phyloP scores from a whole-genome alignment of 2,113 vertebrate genomes.

The Ursus arctos region DNA sequence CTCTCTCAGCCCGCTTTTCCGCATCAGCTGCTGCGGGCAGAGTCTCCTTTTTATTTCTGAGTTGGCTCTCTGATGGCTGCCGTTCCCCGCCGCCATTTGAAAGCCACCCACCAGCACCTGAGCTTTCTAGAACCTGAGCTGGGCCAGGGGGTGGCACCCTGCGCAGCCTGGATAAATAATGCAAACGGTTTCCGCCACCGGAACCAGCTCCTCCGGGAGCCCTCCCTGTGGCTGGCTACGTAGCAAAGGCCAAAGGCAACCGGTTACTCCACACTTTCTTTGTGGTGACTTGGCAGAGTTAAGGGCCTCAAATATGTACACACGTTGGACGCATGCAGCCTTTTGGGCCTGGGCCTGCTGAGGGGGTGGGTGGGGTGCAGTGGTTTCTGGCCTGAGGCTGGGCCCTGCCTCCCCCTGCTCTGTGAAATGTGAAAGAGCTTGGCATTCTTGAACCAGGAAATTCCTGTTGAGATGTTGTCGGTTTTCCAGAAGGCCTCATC shows the following conservation, averaged over 20 bases:
- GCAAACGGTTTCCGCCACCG: neutral
- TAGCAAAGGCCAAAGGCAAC: neutral
- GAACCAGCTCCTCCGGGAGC: neutral
- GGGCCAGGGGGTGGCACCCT: neutral
- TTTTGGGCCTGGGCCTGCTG: neutral
- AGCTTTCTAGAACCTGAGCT: neutral
- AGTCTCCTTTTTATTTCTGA: neutral
- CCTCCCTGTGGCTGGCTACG: neutral
- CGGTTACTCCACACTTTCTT: constrained; percentile 48
- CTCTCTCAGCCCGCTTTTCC: neutral
- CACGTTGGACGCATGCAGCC: neutral
- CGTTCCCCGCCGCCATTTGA: neutral
- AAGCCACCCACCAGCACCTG: neutral
- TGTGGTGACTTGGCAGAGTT: neutral
- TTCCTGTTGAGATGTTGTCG: constrained; percentile 16
- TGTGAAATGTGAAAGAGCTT: neutral
- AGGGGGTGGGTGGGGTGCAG: neutral
- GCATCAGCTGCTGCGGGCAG: neutral
- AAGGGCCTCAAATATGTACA: neutral
- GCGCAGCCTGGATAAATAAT: neutral
- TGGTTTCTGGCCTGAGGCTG: neutral
- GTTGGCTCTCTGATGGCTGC: neutral
- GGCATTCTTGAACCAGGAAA: constrained; percentile 68
- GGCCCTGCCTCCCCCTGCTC: neutral
- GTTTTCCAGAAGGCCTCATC: constrained; percentile 11